Evolutionary conservation across 2,113 vertebrate genomes (phyloP).

Genomic region (Arvicanthis niloticus): DNA sequence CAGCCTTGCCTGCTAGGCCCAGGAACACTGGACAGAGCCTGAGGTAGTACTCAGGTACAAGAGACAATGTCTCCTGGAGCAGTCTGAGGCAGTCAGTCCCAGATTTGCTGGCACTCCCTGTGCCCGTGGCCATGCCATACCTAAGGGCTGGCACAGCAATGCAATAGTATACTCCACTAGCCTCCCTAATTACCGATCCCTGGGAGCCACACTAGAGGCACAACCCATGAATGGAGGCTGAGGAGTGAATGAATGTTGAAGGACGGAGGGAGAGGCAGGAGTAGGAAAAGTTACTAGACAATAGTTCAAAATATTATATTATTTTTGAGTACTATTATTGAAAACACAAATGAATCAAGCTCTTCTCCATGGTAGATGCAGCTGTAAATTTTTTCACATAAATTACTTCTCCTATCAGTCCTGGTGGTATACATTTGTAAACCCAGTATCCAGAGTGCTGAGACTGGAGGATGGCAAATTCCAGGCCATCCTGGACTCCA

Average conservation of each 20-base stretch:
- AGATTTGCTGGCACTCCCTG: not conserved
- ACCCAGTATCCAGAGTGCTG: not conserved
- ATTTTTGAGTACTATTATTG: not conserved
- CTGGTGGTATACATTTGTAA: not conserved
- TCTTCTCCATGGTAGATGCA: not conserved
- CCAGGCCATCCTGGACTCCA: not conserved
- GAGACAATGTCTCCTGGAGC: not conserved
- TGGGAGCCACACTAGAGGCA: not conserved
- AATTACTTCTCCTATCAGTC: not conserved
- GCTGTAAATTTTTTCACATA: not conserved
- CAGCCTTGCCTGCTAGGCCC: not conserved
- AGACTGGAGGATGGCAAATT: not conserved
- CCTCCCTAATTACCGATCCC: not conserved
- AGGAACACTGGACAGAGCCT: not conserved
- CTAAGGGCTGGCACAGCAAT: not conserved
- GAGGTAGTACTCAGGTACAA: fast-evolving
- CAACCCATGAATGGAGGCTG: not conserved
- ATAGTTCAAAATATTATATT: conserved; percentile 3
- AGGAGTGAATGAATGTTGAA: not conserved
- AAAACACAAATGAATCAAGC: not conserved
- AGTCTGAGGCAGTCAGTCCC: not conserved
- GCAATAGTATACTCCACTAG: not conserved
- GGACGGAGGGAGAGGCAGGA: not conserved
- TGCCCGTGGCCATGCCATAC: not conserved
- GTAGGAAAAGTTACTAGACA: not conserved